These are phyloP conservation scores for Frankliniella fusca DNA, from an alignment of 2,888 invertebrate genomes.

Conservation along the genomic window DNA sequence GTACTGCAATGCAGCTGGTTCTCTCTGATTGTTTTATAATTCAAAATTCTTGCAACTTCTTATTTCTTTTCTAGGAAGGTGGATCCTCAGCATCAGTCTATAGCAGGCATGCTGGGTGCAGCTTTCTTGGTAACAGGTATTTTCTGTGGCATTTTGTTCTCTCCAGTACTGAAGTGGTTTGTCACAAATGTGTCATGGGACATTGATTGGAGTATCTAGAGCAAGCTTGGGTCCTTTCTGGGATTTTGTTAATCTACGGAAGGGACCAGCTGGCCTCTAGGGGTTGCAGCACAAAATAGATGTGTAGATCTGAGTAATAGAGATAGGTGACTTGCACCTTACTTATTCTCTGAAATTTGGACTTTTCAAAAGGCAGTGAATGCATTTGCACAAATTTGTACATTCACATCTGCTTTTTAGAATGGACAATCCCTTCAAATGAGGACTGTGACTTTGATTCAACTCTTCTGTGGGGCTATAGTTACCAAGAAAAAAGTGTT, in stretches of 20 bases:
- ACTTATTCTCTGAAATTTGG: no score
- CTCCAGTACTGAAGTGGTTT: conserved; percentile 64
- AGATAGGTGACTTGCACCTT: neutral
- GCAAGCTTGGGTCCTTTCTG: conserved; percentile 19
- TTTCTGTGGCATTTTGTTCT: conserved; percentile 73
- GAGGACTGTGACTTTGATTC: no score
- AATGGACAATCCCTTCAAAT: no score
- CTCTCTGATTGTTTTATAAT: conserved; percentile 30
- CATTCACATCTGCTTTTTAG: no score
- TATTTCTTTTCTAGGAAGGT: conserved; percentile 60
- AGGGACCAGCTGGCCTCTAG: neutral
- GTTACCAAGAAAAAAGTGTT: no score
- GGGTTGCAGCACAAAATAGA: neutral
- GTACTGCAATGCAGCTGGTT: conserved; percentile 42
- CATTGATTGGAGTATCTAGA: conserved; percentile 15
- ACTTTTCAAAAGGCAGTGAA: no score
- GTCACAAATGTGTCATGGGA: conserved; percentile 44
- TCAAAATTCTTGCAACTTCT: neutral
- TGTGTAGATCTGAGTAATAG: conserved; percentile 3
- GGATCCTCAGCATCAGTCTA: conserved; percentile 73
- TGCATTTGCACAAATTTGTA: no score
- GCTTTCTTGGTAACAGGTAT: conserved; percentile 89
- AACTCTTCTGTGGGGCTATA: no score
- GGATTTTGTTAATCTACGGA: conserved; percentile 19
- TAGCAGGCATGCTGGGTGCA: conserved; percentile 95